These are phyloP conservation scores for Nomada ruficornis DNA, from an alignment of 2,888 invertebrate species.

Conservation along the genomic window DNA sequence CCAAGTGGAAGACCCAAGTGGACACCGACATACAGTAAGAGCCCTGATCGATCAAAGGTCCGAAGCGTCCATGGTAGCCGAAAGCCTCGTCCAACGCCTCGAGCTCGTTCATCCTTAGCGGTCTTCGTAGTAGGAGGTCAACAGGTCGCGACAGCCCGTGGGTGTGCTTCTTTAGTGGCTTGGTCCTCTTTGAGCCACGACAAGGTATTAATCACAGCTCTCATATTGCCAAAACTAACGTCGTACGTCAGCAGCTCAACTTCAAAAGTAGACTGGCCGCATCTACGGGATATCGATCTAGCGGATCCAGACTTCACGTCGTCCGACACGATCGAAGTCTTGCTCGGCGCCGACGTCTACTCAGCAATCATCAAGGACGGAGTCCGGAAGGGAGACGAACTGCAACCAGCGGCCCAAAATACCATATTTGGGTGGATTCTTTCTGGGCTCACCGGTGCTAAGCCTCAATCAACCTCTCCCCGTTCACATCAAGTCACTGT, in stretches of 20 bases:
- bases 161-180: background rate
- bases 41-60: conserved; percentile 19
- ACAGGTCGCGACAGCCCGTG: background rate
- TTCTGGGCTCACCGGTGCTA: background rate
- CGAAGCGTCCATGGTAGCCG: background rate
- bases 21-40: background rate
- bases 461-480: background rate
- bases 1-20: background rate
- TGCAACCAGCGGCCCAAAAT: background rate
- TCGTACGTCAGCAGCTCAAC: background rate
- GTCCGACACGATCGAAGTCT: background rate
- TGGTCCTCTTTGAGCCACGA: background rate
- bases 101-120: background rate
- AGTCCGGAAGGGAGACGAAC: background rate
- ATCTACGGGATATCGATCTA: too few species aligned
- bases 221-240: conserved; percentile 7
- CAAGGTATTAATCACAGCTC: background rate
- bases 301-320: background rate
- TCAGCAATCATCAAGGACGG: background rate
- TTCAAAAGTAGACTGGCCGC: too few species aligned
- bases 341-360: background rate
- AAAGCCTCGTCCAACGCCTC: conserved; percentile 7
- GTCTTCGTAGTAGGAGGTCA: background rate
- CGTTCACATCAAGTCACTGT: background rate
- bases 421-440: background rate